Evolutionary conservation across 92 coral and sea anemone genomes (phyloP).

Genomic region (Montipora capitata): DNA sequence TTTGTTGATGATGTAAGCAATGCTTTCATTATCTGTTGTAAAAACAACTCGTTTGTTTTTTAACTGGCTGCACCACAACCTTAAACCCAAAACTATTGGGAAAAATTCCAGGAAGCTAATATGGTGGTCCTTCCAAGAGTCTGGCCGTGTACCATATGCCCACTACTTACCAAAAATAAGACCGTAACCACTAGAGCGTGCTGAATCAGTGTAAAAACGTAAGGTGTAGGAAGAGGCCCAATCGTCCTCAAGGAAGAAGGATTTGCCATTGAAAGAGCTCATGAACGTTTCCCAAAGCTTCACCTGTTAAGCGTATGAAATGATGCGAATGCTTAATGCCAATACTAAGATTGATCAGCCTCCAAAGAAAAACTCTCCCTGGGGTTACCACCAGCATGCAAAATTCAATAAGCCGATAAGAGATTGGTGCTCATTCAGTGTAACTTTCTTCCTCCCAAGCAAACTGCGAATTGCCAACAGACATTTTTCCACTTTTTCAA

Average conservation of each 20-base stretch:
- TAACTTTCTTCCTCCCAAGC: slow-evolving; percentile 21
- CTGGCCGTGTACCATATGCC: slow-evolving; percentile 71
- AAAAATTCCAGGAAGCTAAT: slow-evolving; percentile 66
- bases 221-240: slow-evolving; percentile 47
- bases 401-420: slow-evolving; percentile 53
- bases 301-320: slow-evolving; percentile 34
- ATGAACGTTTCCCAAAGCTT: slow-evolving; percentile 50
- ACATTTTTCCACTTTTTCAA: slow-evolving; percentile 45
- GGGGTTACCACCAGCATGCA: slow-evolving; percentile 53
- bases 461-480: neutral
- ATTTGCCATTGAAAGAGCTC: slow-evolving; percentile 33
- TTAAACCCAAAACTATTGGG: slow-evolving; percentile 47
- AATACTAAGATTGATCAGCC: slow-evolving; percentile 56
- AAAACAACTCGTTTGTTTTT: slow-evolving; percentile 25
- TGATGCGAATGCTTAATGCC: slow-evolving; percentile 28
- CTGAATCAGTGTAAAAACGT: slow-evolving; percentile 55
- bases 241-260: slow-evolving; percentile 55
- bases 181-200: slow-evolving; percentile 28
- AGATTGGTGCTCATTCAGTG: slow-evolving; percentile 51
- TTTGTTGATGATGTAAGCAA: slow-evolving; percentile 19
- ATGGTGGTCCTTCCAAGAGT: slow-evolving; percentile 23
- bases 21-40: slow-evolving; percentile 38
- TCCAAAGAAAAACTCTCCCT: slow-evolving; percentile 28
- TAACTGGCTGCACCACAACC: slow-evolving; percentile 19
- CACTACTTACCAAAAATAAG: slow-evolving; percentile 57